Evolutionary conservation across 2,888 invertebrate genomes (phyloP).

Genomic region (Aleiodes leptofemur): DNA sequence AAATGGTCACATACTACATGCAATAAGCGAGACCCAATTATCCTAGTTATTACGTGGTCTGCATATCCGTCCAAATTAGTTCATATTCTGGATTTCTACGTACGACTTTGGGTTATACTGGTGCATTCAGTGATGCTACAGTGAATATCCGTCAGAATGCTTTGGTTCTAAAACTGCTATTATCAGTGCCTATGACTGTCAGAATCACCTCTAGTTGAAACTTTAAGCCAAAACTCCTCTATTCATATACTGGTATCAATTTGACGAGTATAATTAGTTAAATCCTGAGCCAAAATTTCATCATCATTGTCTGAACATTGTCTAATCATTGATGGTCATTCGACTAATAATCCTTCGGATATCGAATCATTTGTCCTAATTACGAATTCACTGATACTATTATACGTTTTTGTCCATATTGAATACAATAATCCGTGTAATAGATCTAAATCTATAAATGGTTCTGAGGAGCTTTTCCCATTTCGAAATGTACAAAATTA

Average conservation of each 20-base stretch:
- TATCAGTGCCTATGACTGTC: not conserved
- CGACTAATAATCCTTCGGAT: too few species aligned
- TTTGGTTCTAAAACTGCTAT: not conserved
- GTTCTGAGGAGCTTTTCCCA: too few species aligned
- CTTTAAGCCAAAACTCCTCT: not conserved
- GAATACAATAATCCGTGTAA: too few species aligned
- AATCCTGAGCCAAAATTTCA: too few species aligned
- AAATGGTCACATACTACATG: not conserved
- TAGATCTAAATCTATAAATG: too few species aligned
- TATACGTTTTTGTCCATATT: too few species aligned
- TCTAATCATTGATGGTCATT: too few species aligned
- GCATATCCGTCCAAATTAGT: constrained; percentile 23
- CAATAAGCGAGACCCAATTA: constrained; percentile 20
- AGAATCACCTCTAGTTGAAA: not conserved
- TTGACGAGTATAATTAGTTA: constrained; percentile 1
- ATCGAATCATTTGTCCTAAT: too few species aligned
- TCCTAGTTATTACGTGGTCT: constrained; percentile 25
- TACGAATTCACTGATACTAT: too few species aligned
- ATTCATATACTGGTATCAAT: not conserved
- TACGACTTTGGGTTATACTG: not conserved
- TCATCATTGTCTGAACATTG: too few species aligned
- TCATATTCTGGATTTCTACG: constrained; percentile 3
- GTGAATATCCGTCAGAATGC: not conserved
- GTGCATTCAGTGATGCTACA: not conserved
- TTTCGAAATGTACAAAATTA: too few species aligned